These are phyloP conservation scores for Parochlus steinenii DNA, from an alignment of 2,888 invertebrate species.

Conservation along the genomic window DNA sequence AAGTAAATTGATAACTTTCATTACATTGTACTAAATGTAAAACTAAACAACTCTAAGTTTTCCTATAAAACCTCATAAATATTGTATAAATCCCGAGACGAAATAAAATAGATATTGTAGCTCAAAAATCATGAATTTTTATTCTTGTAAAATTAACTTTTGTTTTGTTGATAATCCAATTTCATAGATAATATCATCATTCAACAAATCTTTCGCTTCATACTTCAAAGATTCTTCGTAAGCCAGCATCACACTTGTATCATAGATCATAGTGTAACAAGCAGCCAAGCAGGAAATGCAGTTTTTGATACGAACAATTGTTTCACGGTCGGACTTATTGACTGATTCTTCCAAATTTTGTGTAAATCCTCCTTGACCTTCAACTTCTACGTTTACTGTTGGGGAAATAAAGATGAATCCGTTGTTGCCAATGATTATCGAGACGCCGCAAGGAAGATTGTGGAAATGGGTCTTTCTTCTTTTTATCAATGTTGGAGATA, in stretches of 20 bases:
- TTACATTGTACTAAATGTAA: too few species aligned
- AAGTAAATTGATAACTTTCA: too few species aligned
- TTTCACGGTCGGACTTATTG: slow-evolving; percentile 54
- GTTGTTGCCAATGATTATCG: slow-evolving; percentile 88
- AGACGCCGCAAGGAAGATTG: slow-evolving; percentile 77
- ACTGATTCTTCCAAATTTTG: slow-evolving; percentile 59
- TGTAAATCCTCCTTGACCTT: slow-evolving; percentile 54
- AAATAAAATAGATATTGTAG: neutral
- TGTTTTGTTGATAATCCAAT: slow-evolving; percentile 65
- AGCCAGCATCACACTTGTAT: slow-evolving; percentile 80
- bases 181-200: slow-evolving; percentile 73
- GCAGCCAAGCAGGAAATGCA: slow-evolving; percentile 75
- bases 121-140: slow-evolving; percentile 12
- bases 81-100: too few species aligned
- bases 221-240: slow-evolving; percentile 81
- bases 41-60: too few species aligned
- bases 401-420: slow-evolving; percentile 92
- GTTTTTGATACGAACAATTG: slow-evolving; percentile 77
- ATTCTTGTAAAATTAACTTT: slow-evolving; percentile 38
- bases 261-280: slow-evolving; percentile 78
- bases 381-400: slow-evolving; percentile 38
- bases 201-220: slow-evolving; percentile 56
- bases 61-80: too few species aligned
- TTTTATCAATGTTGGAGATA: slow-evolving; percentile 81
- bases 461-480: slow-evolving; percentile 93